These are phyloP conservation scores for Hypotaenidia okinawae DNA, from an alignment of 2,797 vertebrate species.

Conservation along the genomic window DNA sequence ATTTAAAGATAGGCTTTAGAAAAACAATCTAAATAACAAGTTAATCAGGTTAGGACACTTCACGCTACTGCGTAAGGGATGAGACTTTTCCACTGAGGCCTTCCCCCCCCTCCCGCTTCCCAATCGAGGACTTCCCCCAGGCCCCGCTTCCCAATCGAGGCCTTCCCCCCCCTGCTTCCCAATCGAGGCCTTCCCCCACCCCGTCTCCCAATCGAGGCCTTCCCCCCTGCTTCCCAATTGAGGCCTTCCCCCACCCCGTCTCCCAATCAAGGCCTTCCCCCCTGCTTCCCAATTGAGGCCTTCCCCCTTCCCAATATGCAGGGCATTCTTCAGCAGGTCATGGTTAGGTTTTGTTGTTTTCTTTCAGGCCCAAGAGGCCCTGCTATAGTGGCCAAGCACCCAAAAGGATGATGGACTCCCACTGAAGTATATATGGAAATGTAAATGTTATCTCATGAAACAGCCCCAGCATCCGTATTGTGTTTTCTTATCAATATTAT, in stretches of 20 bases:
- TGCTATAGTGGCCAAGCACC: background rate
- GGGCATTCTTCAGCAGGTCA: background rate
- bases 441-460: constrained; percentile 78
- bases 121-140: too few species aligned
- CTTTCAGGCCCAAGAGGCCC: background rate
- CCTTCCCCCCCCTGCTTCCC: too few species aligned
- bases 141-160: too few species aligned
- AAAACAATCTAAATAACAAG: background rate
- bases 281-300: too few species aligned
- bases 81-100: background rate
- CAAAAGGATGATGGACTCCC: constrained; percentile 56
- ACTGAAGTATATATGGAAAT: constrained; percentile 69
- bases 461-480: constrained; percentile 77
- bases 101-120: too few species aligned
- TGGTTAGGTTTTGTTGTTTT: constrained; percentile 10
- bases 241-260: too few species aligned
- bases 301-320: too few species aligned
- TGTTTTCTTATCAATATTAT: constrained; percentile 84
- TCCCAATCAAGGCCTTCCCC: too few species aligned
- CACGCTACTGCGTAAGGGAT: background rate
- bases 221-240: too few species aligned
- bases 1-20: background rate
- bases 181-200: too few species aligned
- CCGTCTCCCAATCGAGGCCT: too few species aligned
- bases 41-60: background rate